Percentiles rank a stretch among this genome's conserved stretches.
phyloP scores from a whole-genome alignment of 1,140 invertebrate species.

The Cotesia glomerata region DNA sequence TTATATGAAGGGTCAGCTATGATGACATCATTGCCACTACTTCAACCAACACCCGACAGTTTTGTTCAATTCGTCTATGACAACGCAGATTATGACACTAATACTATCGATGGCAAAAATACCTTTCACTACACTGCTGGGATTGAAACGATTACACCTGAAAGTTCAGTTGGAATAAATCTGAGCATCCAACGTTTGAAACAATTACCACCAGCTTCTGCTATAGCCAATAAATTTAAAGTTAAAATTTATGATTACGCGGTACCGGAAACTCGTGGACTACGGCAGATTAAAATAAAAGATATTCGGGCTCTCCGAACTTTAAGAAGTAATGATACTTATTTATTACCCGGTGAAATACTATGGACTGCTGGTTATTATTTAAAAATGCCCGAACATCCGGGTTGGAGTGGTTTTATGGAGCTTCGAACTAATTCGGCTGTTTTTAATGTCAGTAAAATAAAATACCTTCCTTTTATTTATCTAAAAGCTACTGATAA shows the following conservation, averaged over 20 bases:
- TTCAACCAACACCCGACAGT: not conserved
- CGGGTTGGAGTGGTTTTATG: conserved; percentile 39
- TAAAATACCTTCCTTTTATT: conserved; percentile 37
- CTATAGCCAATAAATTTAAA: not conserved
- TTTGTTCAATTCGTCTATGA: conserved; percentile 37
- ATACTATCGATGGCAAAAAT: conserved; percentile 36
- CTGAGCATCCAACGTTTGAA: conserved; percentile 4
- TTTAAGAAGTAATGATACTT: not conserved
- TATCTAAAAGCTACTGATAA: conserved; percentile 28
- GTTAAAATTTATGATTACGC: conserved; percentile 2
- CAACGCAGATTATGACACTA: conserved; percentile 38
- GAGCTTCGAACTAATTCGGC: conserved; percentile 13
- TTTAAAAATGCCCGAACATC: not conserved
- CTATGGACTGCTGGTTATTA: not conserved
- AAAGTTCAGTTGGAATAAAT: not conserved
- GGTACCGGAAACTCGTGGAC: not conserved
- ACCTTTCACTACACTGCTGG: conserved; percentile 38
- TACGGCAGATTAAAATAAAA: not conserved
- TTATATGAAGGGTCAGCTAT: conserved; percentile 22
- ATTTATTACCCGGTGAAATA: conserved; percentile 2
- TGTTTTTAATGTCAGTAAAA: conserved; percentile 25
- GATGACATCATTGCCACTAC: conserved; percentile 10
- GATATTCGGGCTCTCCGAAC: not conserved
- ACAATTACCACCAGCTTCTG: not conserved
- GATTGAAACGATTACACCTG: conserved; percentile 28